phyloP scores from a whole-genome alignment of 1,140 invertebrate species.

The Lepidostoma basale region DNA sequence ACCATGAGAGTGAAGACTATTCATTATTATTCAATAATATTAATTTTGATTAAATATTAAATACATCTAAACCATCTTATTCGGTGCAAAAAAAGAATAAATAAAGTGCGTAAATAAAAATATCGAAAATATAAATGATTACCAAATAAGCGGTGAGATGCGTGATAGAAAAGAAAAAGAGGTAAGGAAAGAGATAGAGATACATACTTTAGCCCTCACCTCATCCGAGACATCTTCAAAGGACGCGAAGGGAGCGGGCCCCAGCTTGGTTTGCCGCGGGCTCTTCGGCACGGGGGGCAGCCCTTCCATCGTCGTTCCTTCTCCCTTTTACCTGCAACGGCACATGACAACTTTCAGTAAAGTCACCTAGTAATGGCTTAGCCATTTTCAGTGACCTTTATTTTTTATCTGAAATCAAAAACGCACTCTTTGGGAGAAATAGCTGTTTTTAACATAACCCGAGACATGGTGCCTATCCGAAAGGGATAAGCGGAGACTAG shows the following conservation, averaged over 20 bases:
- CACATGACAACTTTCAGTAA: background rate
- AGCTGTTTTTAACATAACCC: too few species aligned
- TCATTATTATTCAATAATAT: too few species aligned
- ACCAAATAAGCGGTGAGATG: slow-evolving; percentile 20
- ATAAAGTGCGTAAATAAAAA: background rate
- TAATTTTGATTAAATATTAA: too few species aligned
- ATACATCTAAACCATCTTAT: too few species aligned
- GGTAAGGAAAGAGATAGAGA: slow-evolving; percentile 27
- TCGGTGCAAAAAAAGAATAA: too few species aligned
- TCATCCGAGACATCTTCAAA: slow-evolving; percentile 90
- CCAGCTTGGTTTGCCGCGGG: slow-evolving; percentile 72
- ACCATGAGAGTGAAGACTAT: too few species aligned
- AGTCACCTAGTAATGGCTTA: slow-evolving; percentile 1
- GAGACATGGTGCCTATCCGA: too few species aligned
- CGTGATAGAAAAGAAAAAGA: slow-evolving; percentile 5
- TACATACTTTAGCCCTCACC: slow-evolving; percentile 68
- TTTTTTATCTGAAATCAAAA: too few species aligned
- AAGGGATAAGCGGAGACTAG: too few species aligned
- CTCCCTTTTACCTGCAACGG: slow-evolving; percentile 13
- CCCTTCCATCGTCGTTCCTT: background rate
- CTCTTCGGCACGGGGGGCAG: slow-evolving; percentile 17
- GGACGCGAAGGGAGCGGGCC: slow-evolving; percentile 89
- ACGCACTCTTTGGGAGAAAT: too few species aligned
- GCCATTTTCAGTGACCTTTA: slow-evolving; percentile 4
- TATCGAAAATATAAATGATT: background rate